Percentiles rank a stretch among this genome's conserved stretches.
Evolutionary conservation across 2,797 vertebrate genomes (phyloP).

Genomic region (Valencia hispanica): DNA sequence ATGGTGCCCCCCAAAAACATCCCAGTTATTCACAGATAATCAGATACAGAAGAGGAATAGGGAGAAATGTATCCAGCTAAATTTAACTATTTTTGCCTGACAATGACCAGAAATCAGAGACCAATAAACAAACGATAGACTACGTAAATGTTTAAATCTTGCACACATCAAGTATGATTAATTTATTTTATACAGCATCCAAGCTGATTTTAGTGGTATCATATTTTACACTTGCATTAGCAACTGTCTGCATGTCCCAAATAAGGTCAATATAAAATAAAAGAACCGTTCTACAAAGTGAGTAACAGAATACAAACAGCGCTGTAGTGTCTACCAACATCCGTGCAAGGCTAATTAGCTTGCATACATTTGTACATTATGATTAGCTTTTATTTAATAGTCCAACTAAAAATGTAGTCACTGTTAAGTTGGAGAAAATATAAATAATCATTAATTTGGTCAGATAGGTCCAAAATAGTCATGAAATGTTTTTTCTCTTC

Average conservation of each 20-base stretch:
- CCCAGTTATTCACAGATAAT: constrained; percentile 4
- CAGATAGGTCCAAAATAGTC: background rate
- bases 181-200: background rate
- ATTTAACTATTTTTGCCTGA: background rate
- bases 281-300: background rate
- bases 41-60: background rate
- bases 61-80: background rate
- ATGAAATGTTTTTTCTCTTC: too few relatives aligned
- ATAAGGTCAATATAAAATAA: background rate
- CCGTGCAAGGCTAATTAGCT: background rate
- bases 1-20: constrained; percentile 9
- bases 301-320: too few relatives aligned
- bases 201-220: background rate
- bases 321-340: background rate
- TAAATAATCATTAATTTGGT: background rate
- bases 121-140: background rate
- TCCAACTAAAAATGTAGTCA: background rate
- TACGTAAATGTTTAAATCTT: background rate
- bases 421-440: background rate
- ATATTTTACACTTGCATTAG: background rate
- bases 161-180: background rate
- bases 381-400: background rate
- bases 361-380: background rate
- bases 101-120: background rate
- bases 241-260: background rate